These are phyloP conservation scores for Microchirus variegatus DNA, from an alignment of 2,797 vertebrate genomes.

Conservation along the genomic window DNA sequence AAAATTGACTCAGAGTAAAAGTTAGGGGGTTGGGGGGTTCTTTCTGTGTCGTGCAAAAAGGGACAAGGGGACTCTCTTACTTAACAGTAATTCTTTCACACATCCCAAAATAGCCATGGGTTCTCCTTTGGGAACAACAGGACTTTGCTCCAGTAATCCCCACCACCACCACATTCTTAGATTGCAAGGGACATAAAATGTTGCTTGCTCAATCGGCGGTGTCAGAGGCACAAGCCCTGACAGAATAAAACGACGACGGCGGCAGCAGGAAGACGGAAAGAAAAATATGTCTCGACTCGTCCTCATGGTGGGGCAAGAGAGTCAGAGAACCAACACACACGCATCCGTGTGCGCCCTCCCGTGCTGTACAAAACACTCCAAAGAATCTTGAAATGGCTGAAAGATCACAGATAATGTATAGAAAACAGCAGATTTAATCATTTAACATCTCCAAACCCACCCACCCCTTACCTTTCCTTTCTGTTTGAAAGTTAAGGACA, in stretches of 20 bases:
- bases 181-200: constrained; percentile 34
- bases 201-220: constrained; percentile 63
- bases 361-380: too few species aligned
- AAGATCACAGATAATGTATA: background rate
- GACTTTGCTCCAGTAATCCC: constrained; percentile 45
- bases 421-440: background rate
- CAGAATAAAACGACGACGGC: constrained; percentile 28
- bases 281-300: constrained; percentile 42
- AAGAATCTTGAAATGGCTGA: constrained; percentile 15
- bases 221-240: constrained; percentile 32
- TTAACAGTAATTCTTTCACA: constrained; percentile 48
- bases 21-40: too few species aligned
- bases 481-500: too few species aligned
- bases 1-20: too few species aligned
- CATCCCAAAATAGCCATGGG: constrained; percentile 51
- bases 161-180: constrained; percentile 17
- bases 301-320: constrained; percentile 18
- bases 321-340: too few species aligned
- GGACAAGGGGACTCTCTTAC: too few species aligned
- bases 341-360: too few species aligned
- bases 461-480: too few species aligned
- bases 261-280: constrained; percentile 48
- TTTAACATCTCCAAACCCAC: too few species aligned
- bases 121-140: constrained; percentile 51
- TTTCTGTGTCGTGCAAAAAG: too few species aligned